Percentiles rank a stretch among this genome's conserved stretches.
Evolutionary conservation across 2,797 vertebrate species (phyloP).

Genomic region (Halcyon badia): DNA sequence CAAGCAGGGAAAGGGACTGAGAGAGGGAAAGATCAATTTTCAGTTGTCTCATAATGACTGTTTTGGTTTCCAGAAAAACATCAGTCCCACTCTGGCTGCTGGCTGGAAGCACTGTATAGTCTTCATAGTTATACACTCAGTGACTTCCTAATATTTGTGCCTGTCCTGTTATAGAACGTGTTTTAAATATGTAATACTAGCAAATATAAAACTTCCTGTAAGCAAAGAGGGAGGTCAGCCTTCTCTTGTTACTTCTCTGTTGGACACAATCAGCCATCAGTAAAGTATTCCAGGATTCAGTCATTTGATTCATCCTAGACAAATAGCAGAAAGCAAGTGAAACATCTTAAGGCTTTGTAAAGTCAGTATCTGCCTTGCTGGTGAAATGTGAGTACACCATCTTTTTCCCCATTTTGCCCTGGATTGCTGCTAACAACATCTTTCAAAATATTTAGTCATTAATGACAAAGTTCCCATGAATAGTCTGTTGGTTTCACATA

Average conservation of each 20-base stretch:
- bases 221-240: not conserved
- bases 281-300: not conserved
- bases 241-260: not conserved
- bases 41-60: not conserved
- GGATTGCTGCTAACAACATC: not conserved
- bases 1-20: not conserved
- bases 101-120: not conserved
- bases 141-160: not conserved
- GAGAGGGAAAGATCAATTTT: not conserved
- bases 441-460: not conserved
- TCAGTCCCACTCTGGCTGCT: not conserved
- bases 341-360: not conserved
- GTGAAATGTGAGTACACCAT: not conserved
- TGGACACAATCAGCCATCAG: not conserved
- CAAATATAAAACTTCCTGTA: not conserved
- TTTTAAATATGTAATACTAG: constrained; percentile 10
- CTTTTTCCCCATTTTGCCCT: not conserved
- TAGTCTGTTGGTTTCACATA: not conserved
- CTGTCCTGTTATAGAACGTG: not conserved
- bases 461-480: not conserved
- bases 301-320: not conserved
- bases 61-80: not conserved
- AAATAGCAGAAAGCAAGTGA: not conserved
- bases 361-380: not conserved
- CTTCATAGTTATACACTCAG: not conserved